A percentile compares a stretch with the other conserved stretches of the same genome.
Evolutionary conservation across 2,888 invertebrate species (phyloP).

Genomic region (Drosophila lutescens): DNA sequence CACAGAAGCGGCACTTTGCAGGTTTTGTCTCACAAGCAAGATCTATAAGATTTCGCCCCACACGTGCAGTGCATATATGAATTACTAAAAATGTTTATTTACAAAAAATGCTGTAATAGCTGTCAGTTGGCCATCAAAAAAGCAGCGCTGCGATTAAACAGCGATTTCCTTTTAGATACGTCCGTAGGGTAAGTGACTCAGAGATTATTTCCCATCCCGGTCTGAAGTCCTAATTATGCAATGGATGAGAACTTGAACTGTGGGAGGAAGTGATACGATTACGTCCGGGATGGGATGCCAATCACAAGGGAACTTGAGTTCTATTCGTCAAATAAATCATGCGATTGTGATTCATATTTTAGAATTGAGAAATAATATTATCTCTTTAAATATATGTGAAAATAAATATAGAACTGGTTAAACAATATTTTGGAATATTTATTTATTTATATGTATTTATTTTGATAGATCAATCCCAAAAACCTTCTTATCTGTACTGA

Average conservation of each 20-base stretch:
- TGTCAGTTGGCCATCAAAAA: constrained; percentile 33
- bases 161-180: constrained; percentile 11
- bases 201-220: not conserved
- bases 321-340: constrained; percentile 3
- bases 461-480: too few species aligned
- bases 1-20: constrained; percentile 6
- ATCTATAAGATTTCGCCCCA: not conserved
- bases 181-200: constrained; percentile 16
- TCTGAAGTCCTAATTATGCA: constrained; percentile 32
- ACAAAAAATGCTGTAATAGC: constrained; percentile 27
- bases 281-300: constrained; percentile 26
- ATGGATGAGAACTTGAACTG: constrained; percentile 18
- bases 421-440: too few species aligned
- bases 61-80: constrained; percentile 7
- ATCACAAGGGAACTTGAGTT: not conserved
- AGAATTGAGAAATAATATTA: not conserved
- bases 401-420: too few species aligned
- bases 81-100: constrained; percentile 9
- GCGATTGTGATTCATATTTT: constrained; percentile 22
- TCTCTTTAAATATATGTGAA: too few species aligned
- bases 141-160: not conserved
- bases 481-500: too few species aligned
- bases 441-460: too few species aligned
- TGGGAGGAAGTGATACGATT: constrained; percentile 24
- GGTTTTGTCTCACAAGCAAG: not conserved